phyloP scores from a whole-genome alignment of 2,888 invertebrate genomes.

The Epistrophe grossulariae region DNA sequence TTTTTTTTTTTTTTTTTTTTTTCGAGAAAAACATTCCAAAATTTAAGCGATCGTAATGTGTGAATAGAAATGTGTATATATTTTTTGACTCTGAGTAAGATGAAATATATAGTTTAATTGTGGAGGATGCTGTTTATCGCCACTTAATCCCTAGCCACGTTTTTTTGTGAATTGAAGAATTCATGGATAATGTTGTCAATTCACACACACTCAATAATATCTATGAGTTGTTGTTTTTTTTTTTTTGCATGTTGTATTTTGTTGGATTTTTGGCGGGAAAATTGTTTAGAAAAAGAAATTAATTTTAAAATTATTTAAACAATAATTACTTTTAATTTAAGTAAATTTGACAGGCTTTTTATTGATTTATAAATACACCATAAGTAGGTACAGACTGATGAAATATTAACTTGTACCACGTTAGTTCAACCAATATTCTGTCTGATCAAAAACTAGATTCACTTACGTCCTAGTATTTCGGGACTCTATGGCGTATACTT shows the following conservation, averaged over 20 bases:
- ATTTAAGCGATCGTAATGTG: constrained; percentile 34
- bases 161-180: background rate
- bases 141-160: constrained; percentile 43
- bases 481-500: background rate
- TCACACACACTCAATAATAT: background rate
- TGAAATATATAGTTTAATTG: constrained; percentile 51
- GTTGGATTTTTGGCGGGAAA: background rate
- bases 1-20: background rate
- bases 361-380: too few relatives aligned
- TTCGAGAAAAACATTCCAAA: constrained; percentile 40
- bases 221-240: background rate
- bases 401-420: too few relatives aligned
- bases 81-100: constrained; percentile 15
- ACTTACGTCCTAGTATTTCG: too few relatives aligned
- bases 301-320: too few relatives aligned
- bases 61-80: constrained; percentile 32
- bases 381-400: too few relatives aligned
- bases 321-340: too few relatives aligned
- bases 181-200: background rate
- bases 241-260: background rate
- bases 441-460: too few relatives aligned
- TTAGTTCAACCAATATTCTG: too few relatives aligned
- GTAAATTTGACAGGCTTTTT: too few relatives aligned
- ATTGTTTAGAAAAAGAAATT: background rate
- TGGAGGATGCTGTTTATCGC: constrained; percentile 64